A percentile compares a stretch with the other conserved stretches of the same genome.
Conservation (phyloP, 2,113 vertebrate genomes). For the Phodopus roborovskii region DNA sequence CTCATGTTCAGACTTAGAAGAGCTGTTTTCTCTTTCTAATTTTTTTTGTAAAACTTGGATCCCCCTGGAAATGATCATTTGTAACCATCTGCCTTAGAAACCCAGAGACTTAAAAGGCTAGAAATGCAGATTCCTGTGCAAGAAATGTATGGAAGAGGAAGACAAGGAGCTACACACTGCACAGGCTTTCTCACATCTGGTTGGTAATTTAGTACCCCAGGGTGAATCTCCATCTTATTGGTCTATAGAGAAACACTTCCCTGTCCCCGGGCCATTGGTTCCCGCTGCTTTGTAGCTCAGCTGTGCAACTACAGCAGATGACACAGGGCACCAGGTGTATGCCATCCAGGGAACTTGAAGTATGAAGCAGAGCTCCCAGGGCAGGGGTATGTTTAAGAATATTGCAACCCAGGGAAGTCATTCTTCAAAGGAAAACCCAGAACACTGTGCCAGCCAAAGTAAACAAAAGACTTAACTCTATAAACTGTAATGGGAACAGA, state of each 20-base stretch:
- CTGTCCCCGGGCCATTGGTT: background rate
- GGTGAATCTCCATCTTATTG: background rate
- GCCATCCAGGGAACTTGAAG: background rate
- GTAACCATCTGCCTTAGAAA: constrained; percentile 61
- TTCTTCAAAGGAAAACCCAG: constrained; percentile 8
- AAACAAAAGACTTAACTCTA: background rate
- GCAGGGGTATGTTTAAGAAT: background rate
- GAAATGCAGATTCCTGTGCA: background rate
- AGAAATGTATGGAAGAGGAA: constrained; percentile 21
- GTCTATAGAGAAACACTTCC: background rate
- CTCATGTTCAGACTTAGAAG: constrained; percentile 17
- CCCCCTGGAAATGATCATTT: background rate
- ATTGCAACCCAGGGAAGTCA: background rate
- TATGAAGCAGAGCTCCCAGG: background rate
- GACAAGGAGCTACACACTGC: background rate
- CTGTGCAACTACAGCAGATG: background rate
- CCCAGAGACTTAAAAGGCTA: constrained; percentile 25
- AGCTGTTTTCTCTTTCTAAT: background rate
- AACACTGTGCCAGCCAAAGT: background rate
- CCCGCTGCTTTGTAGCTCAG: background rate
- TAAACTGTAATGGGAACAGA: background rate
- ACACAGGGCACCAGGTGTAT: background rate
- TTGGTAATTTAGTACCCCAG: background rate
- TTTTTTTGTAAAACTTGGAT: background rate
- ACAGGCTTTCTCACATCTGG: background rate